Conservation (phyloP, 2,113 vertebrate genomes). For the Sigmodon hispidus region DNA sequence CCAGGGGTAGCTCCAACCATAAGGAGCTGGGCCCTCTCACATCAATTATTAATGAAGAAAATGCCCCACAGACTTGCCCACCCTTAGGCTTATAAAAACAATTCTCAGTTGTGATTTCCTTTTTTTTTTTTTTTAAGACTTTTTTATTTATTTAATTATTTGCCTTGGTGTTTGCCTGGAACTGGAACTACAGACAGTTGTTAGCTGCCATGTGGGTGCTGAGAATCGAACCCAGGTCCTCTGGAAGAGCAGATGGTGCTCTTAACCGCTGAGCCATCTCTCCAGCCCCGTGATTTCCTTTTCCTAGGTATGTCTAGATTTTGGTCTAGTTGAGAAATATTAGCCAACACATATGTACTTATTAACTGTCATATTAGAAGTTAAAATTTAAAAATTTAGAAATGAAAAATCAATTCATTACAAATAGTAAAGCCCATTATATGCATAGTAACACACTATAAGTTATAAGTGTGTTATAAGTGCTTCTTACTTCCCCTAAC, state of each 20-base stretch:
- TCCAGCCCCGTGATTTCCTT: background rate
- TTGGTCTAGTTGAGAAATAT: background rate
- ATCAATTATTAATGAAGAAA: background rate
- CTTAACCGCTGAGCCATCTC: too few relatives aligned
- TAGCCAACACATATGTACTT: background rate
- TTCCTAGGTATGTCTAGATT: background rate
- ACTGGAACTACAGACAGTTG: too few relatives aligned
- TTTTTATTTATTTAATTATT: too few relatives aligned
- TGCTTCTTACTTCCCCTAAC: background rate
- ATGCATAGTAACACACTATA: background rate
- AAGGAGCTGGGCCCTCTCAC: background rate
- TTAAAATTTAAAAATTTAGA: slow-evolving; percentile 13
- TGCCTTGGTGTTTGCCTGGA: too few relatives aligned
- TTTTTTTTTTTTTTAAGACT: too few relatives aligned
- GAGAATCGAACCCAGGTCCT: too few relatives aligned
- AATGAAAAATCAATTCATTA: background rate
- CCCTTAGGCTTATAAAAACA: background rate
- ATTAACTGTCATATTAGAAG: background rate
- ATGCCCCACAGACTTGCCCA: background rate
- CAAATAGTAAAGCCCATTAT: slow-evolving; percentile 26
- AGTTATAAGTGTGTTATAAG: too few relatives aligned
- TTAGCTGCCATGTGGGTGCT: too few relatives aligned
- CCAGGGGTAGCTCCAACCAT: background rate
- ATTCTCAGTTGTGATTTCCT: background rate
- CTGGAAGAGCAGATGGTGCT: too few relatives aligned